Evolutionary conservation across 2,888 invertebrate genomes (phyloP).

Genomic region (Camptogramma bilineatum): DNA sequence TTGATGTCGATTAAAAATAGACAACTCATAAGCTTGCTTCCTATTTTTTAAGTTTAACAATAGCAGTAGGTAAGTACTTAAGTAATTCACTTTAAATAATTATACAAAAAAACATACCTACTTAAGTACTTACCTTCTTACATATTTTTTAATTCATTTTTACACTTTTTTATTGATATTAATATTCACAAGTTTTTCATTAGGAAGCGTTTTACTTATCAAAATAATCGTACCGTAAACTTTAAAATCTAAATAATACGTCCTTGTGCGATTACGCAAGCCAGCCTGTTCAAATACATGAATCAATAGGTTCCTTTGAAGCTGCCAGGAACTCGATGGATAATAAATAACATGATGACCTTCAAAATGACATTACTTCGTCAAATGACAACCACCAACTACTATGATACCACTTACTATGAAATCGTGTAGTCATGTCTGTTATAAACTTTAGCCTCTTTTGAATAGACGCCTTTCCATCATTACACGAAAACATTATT

Average conservation of each 20-base stretch:
- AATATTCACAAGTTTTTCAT: slow-evolving; percentile 18
- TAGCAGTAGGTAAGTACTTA: no score
- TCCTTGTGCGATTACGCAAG: slow-evolving; percentile 33
- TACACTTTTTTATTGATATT: slow-evolving; percentile 4
- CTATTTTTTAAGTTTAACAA: no score
- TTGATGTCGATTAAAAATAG: no score
- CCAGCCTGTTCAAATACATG: slow-evolving; percentile 25
- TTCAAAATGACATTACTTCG: slow-evolving; percentile 36
- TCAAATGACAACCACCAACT: slow-evolving; percentile 5
- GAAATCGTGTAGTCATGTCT: slow-evolving; percentile 8
- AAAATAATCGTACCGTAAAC: slow-evolving; percentile 10
- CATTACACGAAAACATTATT: no score
- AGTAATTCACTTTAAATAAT: neutral
- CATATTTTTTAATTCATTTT: neutral
- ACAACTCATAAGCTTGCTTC: no score
- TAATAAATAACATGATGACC: slow-evolving; percentile 39
- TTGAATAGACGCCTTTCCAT: neutral
- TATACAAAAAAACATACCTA: neutral
- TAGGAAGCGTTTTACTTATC: slow-evolving; percentile 11
- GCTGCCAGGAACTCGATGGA: slow-evolving; percentile 34
- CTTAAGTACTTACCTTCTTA: no score
- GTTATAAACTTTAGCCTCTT: neutral
- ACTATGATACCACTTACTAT: slow-evolving; percentile 11
- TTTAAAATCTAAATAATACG: slow-evolving; percentile 13
- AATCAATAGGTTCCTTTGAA: slow-evolving; percentile 33